Base-by-base conservation (phyloP, 1,140 invertebrate genomes). In the Drosophila kikkawai region DNA sequence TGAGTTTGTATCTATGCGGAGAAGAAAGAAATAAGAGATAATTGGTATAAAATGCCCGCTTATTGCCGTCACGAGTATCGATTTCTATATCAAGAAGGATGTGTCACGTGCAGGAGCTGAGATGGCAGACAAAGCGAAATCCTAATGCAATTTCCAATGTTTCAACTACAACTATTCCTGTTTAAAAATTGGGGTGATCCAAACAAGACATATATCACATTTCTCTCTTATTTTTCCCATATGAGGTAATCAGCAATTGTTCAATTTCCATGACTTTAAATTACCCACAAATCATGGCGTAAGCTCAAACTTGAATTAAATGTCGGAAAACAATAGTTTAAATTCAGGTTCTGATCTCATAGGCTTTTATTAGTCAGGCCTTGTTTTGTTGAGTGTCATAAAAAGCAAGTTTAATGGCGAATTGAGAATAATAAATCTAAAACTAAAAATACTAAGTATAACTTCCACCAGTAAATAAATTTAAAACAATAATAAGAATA, bases 61-160 rank as follows among this genome's bases (percentile, higher is more conserved):
- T 88, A 87, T 81, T 87, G 85, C 85, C 77, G 84, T 87, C 84
- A 88, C 80, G 78, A 80, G 77, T 84, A 90, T 87, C 84, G 84
- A 88, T 87, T 87, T 88, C 84, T 87, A 81, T 79, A 84, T 87
- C 85, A 75, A 56, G 53, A 39, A 39, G 84, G 84, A 84, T 84
- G 61, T 87, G 84, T 87, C 84, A 87, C 84, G 84, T 87, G 84
- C 80, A 84, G 73, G 59, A 36, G 13, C 26, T 26, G 22, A 75
- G 13, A 75, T 47, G 47, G 69, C 69, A 69, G 65, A 48, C 56
- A 63, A 77, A 67, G 48, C 9, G n/a, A 55, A 80, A 74, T 74
- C 58, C 63, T 34, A 53, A 42, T 55, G 39, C 36, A 56, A 69
- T 56, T 39, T 36, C 3, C 53, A 68, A 69, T 69, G 45, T 63